Conservation (phyloP, 2,797 vertebrate genomes). For the Erethizon dorsatum region DNA sequence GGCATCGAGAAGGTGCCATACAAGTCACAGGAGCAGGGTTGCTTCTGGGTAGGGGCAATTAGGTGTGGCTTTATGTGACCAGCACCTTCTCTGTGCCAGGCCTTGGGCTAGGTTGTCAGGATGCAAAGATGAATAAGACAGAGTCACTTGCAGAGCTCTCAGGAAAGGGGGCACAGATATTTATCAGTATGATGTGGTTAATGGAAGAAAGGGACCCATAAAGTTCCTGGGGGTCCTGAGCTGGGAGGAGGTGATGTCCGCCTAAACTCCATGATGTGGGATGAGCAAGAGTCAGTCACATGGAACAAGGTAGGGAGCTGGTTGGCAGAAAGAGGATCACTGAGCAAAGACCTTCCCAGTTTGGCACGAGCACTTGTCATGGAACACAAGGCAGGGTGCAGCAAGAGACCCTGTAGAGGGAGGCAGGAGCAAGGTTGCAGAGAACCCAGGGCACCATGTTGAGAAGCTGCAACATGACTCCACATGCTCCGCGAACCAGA, state of each 20-base stretch:
- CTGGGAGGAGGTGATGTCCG: not conserved
- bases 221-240: not conserved
- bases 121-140: not conserved
- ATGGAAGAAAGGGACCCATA: not conserved
- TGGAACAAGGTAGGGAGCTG: not conserved
- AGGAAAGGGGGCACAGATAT: not conserved
- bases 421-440: not conserved
- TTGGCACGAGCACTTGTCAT: not conserved
- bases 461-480: not conserved
- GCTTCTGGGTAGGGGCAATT: not conserved
- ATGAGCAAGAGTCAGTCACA: not conserved
- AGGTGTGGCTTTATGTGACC: not conserved
- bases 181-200: not conserved
- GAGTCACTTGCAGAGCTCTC: not conserved
- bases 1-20: not conserved
- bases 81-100: not conserved
- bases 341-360: not conserved
- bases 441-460: not conserved
- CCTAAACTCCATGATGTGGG: not conserved
- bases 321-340: not conserved
- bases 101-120: not conserved
- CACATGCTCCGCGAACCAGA: not conserved
- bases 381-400: rapidly evolving
- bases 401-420: not conserved
- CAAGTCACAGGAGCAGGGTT: not conserved